These are phyloP conservation scores for Seladonia tumulorum DNA, from an alignment of 2,888 invertebrate species.

Conservation along the genomic window DNA sequence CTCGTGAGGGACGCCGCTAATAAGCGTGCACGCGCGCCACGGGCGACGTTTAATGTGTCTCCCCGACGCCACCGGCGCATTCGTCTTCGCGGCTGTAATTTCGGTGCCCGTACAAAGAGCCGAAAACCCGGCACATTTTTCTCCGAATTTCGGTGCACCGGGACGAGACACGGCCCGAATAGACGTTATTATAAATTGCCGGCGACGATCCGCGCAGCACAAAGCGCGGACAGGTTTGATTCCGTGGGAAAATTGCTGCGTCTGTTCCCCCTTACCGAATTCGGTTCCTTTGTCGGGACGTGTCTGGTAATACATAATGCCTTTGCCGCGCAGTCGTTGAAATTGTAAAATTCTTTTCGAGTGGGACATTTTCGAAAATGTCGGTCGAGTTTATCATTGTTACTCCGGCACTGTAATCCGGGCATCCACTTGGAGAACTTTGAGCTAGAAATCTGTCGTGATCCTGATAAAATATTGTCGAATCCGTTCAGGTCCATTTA, in stretches of 20 bases:
- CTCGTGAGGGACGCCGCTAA: constrained; percentile 14
- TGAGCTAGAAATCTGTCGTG: background rate
- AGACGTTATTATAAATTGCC: constrained; percentile 48
- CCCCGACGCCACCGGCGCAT: constrained; percentile 32
- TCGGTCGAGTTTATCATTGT: background rate
- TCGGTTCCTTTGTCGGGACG: background rate
- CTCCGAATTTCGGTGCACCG: constrained; percentile 28
- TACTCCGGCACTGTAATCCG: background rate
- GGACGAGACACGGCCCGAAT: background rate
- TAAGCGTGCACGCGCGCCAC: background rate
- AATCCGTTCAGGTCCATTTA: too few relatives aligned
- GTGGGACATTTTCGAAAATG: background rate
- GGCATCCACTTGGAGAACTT: background rate
- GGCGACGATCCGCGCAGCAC: constrained; percentile 7
- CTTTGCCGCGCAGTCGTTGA: background rate
- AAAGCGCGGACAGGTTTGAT: background rate
- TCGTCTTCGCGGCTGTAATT: constrained; percentile 56
- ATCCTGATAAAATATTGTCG: too few relatives aligned
- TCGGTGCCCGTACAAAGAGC: constrained; percentile 30
- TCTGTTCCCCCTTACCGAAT: constrained; percentile 10
- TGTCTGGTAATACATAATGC: background rate
- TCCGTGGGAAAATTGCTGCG: constrained; percentile 7
- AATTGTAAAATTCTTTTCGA: background rate
- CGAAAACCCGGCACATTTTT: constrained; percentile 49
- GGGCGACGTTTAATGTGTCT: constrained; percentile 48